Conservation (phyloP, 2,888 invertebrate genomes). For the Acanthacorydalis orientalis region DNA sequence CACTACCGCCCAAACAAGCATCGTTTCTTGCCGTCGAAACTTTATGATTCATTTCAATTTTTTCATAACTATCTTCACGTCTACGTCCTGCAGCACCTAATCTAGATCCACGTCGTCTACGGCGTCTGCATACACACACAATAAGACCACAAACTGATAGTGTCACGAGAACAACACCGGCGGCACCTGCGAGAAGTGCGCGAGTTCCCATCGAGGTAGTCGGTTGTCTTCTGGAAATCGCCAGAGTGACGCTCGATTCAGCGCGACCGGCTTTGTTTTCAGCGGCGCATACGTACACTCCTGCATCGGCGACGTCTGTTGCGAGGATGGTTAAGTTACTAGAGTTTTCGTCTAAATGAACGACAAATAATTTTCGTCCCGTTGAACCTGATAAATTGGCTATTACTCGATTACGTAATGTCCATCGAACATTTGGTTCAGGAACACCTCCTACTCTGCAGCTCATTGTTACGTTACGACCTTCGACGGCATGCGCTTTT, state of each 20-base stretch:
- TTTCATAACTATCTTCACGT: conserved; percentile 52
- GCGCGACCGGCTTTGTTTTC: conserved; percentile 67
- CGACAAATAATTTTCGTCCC: conserved; percentile 43
- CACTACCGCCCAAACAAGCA: conserved; percentile 16
- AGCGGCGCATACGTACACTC: conserved; percentile 58
- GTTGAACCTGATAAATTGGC: conserved; percentile 37
- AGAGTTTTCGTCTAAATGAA: conserved; percentile 46
- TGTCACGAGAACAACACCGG: conserved; percentile 45
- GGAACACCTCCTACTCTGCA: conserved; percentile 56
- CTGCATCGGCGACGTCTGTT: conserved; percentile 58
- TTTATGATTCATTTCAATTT: conserved; percentile 56
- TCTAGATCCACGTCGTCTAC: conserved; percentile 42
- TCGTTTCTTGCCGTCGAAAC: conserved; percentile 17
- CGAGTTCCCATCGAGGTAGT: conserved; percentile 39
- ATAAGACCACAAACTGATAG: conserved; percentile 48
- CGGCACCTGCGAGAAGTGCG: conserved; percentile 43
- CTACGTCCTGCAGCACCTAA: conserved; percentile 23
- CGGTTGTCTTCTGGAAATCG: conserved; percentile 46
- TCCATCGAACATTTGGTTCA: conserved; percentile 55
- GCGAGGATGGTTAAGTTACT: conserved; percentile 58
- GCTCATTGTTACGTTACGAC: conserved; percentile 53
- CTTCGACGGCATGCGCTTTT: conserved; percentile 47
- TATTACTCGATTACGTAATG: conserved; percentile 49
- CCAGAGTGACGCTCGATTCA: conserved; percentile 54
- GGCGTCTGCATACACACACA: conserved; percentile 40